These are phyloP conservation scores for Heliocidaris erythrogramma DNA, from an alignment of 35 echinoderm and acorn worm species.

Conservation along the genomic window DNA sequence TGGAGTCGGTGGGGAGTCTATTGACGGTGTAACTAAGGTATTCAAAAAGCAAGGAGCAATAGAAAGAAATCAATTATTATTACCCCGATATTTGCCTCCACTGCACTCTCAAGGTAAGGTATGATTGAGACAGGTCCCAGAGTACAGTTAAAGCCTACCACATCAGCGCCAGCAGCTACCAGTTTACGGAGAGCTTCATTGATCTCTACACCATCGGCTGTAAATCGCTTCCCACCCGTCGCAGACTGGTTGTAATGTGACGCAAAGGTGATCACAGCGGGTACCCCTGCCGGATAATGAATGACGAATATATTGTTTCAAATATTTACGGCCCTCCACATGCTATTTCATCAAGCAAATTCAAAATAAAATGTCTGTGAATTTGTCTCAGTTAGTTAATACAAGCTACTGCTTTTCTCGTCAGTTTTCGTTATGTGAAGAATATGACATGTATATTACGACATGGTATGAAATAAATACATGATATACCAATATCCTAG, in stretches of 20 bases:
- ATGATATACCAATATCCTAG: too few relatives aligned
- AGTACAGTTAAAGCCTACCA: conserved; percentile 56
- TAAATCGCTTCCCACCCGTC: conserved; percentile 25
- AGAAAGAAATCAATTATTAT: neutral
- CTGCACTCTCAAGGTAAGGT: neutral
- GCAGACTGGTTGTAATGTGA: neutral
- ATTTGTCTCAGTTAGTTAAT: too few relatives aligned
- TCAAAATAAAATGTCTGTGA: too few relatives aligned
- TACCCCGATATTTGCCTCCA: neutral
- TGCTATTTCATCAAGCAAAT: neutral
- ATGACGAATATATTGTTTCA: too few relatives aligned
- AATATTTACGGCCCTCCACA: too few relatives aligned
- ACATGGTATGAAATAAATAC: too few relatives aligned
- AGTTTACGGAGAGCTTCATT: conserved; percentile 40
- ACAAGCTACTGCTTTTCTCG: too few relatives aligned
- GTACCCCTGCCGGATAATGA: conserved; percentile 24
- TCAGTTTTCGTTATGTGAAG: too few relatives aligned
- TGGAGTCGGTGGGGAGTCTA: too few relatives aligned
- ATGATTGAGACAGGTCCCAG: conserved; percentile 47
- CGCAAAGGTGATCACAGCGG: conserved; percentile 50
- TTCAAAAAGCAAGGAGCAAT: neutral
- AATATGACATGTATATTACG: too few relatives aligned
- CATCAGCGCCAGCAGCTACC: conserved; percentile 47
- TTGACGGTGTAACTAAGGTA: too few relatives aligned
- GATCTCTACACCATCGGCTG: conserved; percentile 49